These are phyloP conservation scores for Callopanchax toddi DNA, from an alignment of 2,113 vertebrate species.

Conservation along the genomic window DNA sequence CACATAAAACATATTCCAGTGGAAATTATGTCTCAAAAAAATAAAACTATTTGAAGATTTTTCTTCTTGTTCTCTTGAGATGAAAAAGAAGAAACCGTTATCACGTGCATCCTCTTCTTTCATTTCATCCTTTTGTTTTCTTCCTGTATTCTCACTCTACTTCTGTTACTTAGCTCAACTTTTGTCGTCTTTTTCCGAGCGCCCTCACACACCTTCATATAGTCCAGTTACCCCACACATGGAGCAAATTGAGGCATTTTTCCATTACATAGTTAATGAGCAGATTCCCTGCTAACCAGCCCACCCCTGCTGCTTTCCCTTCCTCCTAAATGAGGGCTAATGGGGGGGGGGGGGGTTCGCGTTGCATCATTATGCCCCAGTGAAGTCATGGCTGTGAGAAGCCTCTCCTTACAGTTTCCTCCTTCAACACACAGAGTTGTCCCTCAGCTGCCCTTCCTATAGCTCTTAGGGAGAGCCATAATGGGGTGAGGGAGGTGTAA, in stretches of 20 bases:
- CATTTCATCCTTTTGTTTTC: conserved; percentile 34
- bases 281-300: conserved; percentile 52
- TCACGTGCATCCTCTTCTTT: conserved; percentile 67
- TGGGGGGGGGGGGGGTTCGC: conserved; percentile 35
- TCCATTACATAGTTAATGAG: conserved; percentile 83
- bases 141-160: conserved; percentile 7
- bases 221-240: conserved; percentile 70
- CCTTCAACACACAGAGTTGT: conserved; percentile 31
- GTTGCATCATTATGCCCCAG: conserved; percentile 71
- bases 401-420: conserved; percentile 36
- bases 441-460: conserved; percentile 45
- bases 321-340: conserved; percentile 71
- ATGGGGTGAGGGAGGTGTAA: conserved; percentile 35
- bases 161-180: conserved; percentile 59
- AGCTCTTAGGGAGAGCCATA: conserved; percentile 41
- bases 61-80: conserved; percentile 53
- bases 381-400: conserved; percentile 72
- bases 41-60: conserved; percentile 72
- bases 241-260: conserved; percentile 73
- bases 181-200: conserved; percentile 50
- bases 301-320: conserved; percentile 76
- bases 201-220: conserved; percentile 59
- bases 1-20: conserved; percentile 86
- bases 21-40: conserved; percentile 78
- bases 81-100: conserved; percentile 76